Evolutionary conservation across 23 tunicate genomes (phyloP).

Genomic region (Trididemnum miniatum): DNA sequence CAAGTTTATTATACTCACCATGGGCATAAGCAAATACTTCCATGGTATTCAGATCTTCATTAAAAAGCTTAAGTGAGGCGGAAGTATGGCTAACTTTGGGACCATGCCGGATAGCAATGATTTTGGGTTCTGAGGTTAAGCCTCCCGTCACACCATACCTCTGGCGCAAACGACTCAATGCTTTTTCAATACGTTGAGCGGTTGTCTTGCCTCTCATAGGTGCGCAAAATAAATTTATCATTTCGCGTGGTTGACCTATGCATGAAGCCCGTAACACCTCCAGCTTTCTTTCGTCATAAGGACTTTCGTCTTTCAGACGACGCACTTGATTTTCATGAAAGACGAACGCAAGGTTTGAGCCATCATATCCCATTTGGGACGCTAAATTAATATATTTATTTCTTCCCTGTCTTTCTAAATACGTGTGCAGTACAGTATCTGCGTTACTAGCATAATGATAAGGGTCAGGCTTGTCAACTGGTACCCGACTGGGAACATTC

Average conservation of each 20-base stretch:
- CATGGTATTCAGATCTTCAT: background rate
- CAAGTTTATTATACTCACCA: background rate
- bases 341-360: background rate
- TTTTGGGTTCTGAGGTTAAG: background rate
- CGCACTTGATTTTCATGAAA: background rate
- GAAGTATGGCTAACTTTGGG: background rate
- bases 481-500: too few species aligned
- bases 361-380: constrained; percentile 10
- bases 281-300: background rate
- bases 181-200: too few species aligned
- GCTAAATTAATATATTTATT: background rate
- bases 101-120: background rate
- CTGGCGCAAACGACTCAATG: background rate
- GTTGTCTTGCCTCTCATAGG: too few species aligned
- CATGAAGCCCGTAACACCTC: constrained; percentile 1
- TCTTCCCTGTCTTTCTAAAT: background rate
- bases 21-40: background rate
- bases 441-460: too few species aligned
- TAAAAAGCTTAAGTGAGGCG: background rate
- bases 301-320: background rate
- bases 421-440: background rate
- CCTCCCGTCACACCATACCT: background rate
- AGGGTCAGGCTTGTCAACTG: too few species aligned
- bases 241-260: background rate
- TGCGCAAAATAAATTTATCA: background rate